Evolutionary conservation across 30 jellyfish, hydroid and myxozoan genomes (phyloP).

Genomic region (Cassiopea xamachana): DNA sequence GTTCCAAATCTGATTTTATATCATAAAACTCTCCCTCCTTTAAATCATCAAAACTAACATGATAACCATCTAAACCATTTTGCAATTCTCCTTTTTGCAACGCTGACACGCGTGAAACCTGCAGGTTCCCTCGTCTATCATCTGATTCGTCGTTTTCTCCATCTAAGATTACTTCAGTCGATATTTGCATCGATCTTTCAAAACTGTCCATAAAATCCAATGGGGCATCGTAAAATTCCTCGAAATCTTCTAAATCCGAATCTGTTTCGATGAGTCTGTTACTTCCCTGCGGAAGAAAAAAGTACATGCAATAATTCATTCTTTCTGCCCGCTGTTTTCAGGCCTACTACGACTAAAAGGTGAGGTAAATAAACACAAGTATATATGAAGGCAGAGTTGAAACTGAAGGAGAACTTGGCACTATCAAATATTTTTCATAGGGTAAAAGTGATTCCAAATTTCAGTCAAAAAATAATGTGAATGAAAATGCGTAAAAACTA

Average conservation of each 20-base stretch:
- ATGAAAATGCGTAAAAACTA: too few species aligned
- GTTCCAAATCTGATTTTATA: constrained; percentile 7
- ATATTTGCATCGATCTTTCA: constrained; percentile 68
- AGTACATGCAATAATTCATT: not conserved
- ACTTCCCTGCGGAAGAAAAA: constrained; percentile 44
- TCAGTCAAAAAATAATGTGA: too few species aligned
- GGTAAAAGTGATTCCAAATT: too few species aligned
- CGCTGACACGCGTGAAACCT: constrained; percentile 7
- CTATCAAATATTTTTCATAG: too few species aligned
- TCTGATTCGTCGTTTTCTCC: constrained; percentile 34
- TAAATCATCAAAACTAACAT: constrained; percentile 18
- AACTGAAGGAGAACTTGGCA: too few species aligned
- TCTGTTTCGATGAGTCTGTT: constrained; percentile 66
- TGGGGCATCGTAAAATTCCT: constrained; percentile 94
- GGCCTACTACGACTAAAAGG: too few species aligned
- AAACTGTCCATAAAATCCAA: constrained; percentile 84
- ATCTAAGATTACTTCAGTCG: constrained; percentile 70
- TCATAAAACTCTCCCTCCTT: constrained; percentile 26
- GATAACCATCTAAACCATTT: constrained; percentile 5
- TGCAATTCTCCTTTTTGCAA: constrained; percentile 14
- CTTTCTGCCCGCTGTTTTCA: too few species aligned
- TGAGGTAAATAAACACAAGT: too few species aligned
- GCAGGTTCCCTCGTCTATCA: not conserved
- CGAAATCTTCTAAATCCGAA: constrained; percentile 80
- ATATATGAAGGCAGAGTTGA: too few species aligned